Base-by-base conservation (phyloP, 1,140 invertebrate genomes). In the Drosophila teissieri region DNA sequence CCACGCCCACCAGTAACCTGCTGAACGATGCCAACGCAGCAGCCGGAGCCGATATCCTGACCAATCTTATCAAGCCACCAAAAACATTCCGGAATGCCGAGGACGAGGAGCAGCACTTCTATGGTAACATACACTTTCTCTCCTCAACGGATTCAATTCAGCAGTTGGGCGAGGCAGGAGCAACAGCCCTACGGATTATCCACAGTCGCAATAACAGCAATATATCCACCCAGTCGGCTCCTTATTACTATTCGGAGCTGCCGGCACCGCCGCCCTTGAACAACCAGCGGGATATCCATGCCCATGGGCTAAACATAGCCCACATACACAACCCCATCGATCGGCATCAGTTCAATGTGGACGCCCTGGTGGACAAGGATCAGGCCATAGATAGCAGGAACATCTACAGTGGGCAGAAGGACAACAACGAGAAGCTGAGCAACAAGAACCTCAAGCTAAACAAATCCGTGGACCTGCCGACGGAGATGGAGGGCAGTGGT, bases 221-320 rank as follows among this genome's bases (percentile, higher is more conserved):
- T 44, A 90, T 92, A 2, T 92, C 93, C 19, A 94, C 94, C 37
- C 94, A 95, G 65, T 94, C 94, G 14, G 96, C 96, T 14, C 96
- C 96, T 1, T 97, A 97, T 88, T 97, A 98, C 84, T 97, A 97
- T 92, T 97, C 96, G 0, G 97, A 98, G 92, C 11, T 91, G n/a
- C 57, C 88, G 0, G 69, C 68, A 0, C 61, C 79, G 1, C 75
- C 84, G 5, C 76, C 65, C 6, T 80, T 95, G n/a, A 96, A 96
- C 73, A 96, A 96, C 91, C 95, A 96, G 90, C 92, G 95, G 51
- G 94, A 93, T 15, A 83, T 92, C 3, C 85, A 91, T 14, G 93
- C 84, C 80, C 93, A 61, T 92, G 94, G 69, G 94, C 95, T 90
- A 95, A 96, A 93, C 93, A 95, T 97, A 53, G 95, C 95, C 6